A percentile compares a stretch with the other conserved stretches of the same genome.
Evolutionary conservation across 2,797 vertebrate genomes (phyloP).

Genomic region (Smutsia gigantea): DNA sequence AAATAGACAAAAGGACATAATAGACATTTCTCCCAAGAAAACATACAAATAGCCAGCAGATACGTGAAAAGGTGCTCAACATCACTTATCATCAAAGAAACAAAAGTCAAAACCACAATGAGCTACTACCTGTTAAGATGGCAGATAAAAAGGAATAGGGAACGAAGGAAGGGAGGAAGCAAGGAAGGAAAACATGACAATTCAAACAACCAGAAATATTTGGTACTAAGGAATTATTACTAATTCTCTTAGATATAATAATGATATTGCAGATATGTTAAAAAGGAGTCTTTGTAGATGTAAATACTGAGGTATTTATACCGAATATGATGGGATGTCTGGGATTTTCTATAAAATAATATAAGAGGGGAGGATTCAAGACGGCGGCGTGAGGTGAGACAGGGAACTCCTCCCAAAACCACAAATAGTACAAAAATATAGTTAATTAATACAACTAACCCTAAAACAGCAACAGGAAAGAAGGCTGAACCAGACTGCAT

Average conservation of each 20-base stretch:
- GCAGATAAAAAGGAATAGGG: not conserved
- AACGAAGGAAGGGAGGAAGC: not conserved
- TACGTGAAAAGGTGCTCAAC: too few relatives aligned
- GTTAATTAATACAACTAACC: too few relatives aligned
- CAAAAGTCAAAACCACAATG: not conserved
- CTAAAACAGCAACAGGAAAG: too few relatives aligned
- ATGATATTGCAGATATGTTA: not conserved
- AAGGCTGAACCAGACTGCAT: too few relatives aligned
- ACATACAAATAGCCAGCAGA: not conserved
- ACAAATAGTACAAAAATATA: too few relatives aligned
- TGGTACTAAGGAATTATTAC: not conserved
- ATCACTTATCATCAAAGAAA: too few relatives aligned
- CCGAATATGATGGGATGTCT: not conserved
- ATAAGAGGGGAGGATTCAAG: not conserved
- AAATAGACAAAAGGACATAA: not conserved
- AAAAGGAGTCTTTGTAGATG: not conserved
- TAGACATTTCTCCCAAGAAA: not conserved
- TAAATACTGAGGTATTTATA: not conserved
- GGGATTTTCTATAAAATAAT: not conserved
- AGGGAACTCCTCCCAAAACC: too few relatives aligned
- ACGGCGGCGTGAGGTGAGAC: too few relatives aligned
- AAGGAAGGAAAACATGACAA: not conserved
- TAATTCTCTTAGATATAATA: not conserved
- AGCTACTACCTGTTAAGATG: not conserved
- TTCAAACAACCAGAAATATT: not conserved